Conservation (phyloP, 2,113 vertebrate genomes). For the Mesembrinibis cayennensis region DNA sequence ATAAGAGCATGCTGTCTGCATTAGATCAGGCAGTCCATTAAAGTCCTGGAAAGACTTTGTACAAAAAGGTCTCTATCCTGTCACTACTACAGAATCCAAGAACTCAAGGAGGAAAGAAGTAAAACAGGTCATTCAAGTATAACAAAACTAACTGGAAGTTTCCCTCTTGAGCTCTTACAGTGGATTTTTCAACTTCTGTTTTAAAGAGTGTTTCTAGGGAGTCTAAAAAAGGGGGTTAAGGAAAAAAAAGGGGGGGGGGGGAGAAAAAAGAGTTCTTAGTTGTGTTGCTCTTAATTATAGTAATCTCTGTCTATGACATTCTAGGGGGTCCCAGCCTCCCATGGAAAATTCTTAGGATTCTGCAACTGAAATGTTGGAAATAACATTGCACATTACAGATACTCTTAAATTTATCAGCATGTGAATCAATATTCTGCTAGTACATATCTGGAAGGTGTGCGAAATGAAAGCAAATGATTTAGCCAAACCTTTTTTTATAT, state of each 20-base stretch:
- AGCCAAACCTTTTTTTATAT: slow-evolving; percentile 74
- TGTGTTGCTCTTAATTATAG: neutral
- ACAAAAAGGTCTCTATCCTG: neutral
- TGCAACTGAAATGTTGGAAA: neutral
- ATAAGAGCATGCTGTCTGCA: neutral
- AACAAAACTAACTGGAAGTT: neutral
- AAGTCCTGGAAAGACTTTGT: neutral
- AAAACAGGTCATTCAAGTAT: neutral
- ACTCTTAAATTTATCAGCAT: neutral
- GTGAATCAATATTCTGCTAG: neutral
- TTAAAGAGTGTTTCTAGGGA: neutral
- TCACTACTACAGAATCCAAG: neutral
- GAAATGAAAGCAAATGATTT: neutral
- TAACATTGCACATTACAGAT: neutral
- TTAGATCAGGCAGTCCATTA: neutral
- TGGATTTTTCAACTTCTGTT: neutral
- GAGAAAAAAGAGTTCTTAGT: neutral
- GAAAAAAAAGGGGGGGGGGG: neutral
- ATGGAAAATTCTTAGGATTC: neutral
- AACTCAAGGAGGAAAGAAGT: neutral
- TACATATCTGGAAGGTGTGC: neutral
- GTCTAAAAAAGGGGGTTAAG: neutral
- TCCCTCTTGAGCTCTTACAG: neutral
- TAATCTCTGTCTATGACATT: neutral
- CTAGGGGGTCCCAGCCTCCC: neutral